Percentiles rank a stretch among this genome's conserved stretches.
phyloP scores from a whole-genome alignment of 2,888 invertebrate species.

The Ecdyonurus torrentis region DNA sequence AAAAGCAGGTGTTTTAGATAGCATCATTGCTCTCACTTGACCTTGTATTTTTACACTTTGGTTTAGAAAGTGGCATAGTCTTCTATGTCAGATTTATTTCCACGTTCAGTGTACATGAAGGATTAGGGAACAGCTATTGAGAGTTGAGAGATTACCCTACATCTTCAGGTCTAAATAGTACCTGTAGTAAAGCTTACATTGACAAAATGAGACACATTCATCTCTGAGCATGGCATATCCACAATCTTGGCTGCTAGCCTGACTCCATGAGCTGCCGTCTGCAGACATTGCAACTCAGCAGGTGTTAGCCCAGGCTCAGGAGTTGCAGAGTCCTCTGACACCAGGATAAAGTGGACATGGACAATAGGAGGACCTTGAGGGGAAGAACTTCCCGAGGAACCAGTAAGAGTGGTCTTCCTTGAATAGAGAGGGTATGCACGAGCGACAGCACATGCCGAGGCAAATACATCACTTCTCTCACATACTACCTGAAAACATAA shows the following conservation, averaged over 20 bases:
- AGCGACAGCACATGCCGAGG: constrained; percentile 65
- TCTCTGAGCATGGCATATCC: constrained; percentile 69
- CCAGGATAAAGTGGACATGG: constrained; percentile 36
- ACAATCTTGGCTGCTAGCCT: constrained; percentile 64
- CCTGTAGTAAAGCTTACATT: no score
- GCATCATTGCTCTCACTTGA: no score
- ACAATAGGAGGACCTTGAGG: constrained; percentile 20
- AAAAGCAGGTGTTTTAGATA: no score
- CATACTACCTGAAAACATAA: constrained; percentile 63
- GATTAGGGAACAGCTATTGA: no score
- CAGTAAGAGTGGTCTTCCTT: constrained; percentile 28
- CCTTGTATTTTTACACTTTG: no score
- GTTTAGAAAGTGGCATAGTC: no score
- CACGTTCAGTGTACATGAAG: no score
- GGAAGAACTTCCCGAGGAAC: constrained; percentile 18
- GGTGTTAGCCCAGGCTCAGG: constrained; percentile 22
- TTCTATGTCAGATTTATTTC: no score
- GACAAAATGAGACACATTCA: constrained; percentile 65
- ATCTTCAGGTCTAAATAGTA: no score
- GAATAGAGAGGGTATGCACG: constrained; percentile 62
- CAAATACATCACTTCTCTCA: constrained; percentile 56
- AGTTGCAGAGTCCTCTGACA: constrained; percentile 17
- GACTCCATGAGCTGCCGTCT: constrained; percentile 42
- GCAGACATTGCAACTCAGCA: constrained; percentile 36
- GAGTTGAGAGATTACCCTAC: no score